Evolutionary conservation across 2,113 vertebrate genomes (phyloP), one percentile per base, ranked within the genome.

Genomic region (Toxotes chatareus): DNA sequence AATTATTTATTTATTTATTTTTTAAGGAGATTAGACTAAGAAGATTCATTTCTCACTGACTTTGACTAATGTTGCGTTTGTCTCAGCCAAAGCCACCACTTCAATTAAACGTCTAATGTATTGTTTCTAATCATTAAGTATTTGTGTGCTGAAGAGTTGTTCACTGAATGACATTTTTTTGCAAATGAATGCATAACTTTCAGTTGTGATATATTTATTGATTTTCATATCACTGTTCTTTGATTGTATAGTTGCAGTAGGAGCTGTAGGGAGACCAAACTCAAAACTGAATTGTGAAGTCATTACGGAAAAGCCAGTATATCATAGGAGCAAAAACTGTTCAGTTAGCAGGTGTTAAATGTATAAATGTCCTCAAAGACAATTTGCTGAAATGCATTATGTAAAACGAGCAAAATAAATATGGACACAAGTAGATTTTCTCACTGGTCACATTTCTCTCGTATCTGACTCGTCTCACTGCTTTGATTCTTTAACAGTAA

Each of bases 321-420:
- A 90, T 90, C 74, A 77, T 91, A 90, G 86, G 86, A 90, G 86
- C 86, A 88, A 69, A 83, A 84, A 61, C 63, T 88, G 84, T 91
- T 88, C 77, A 86, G 76, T 89, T 89, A 86, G 87, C 88, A 88
- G 91, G 72, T 93, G 92, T 93, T 91, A 81, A 89, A 86, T 91
- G 92, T 94, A 84, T 93, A 88, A 89, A 93, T 91, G 92, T 94
- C 91, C 71, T 91, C 92, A 77, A 79, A 82, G 84, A 86, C 85
- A 88, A 86, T 91, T 90, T 88, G 82, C 85, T 90, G 84, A 94
- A 80, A 91, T 89, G 80, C 90, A 87, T 91, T 49, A 90, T 93
- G 92, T 95, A 93, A 92, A 92, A 93, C 40, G 34, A 89, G 90
- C 77, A 78, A 91, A 95, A 95, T 94, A 95, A 95, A 95, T 84